Percentiles rank a stretch among this genome's conserved stretches.
phyloP scores from a whole-genome alignment of 1,140 invertebrate genomes.

The Leptoteleia sp. region DNA sequence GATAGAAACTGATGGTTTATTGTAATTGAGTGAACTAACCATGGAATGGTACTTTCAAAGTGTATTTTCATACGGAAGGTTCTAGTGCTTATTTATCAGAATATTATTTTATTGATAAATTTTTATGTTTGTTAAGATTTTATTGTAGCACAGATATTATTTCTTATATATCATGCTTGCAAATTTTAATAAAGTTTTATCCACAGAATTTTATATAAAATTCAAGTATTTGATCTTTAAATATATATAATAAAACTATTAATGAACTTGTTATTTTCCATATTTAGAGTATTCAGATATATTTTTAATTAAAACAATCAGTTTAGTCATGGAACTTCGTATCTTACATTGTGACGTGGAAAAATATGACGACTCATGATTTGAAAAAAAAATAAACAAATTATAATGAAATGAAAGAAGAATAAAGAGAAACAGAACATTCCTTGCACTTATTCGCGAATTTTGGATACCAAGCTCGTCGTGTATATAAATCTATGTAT shows the following conservation, averaged over 20 bases:
- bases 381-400: too few species aligned
- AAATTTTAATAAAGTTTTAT: too few species aligned
- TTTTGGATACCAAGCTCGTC: conserved; percentile 35
- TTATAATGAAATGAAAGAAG: not conserved
- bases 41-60: not conserved
- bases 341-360: not conserved
- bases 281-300: not conserved
- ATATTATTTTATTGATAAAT: not conserved
- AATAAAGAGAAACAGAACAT: conserved; percentile 5
- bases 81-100: not conserved
- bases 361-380: too few species aligned
- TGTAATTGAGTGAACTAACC: not conserved
- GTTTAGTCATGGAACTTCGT: not conserved
- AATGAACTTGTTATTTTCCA: not conserved
- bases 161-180: too few species aligned
- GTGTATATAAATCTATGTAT: conserved; percentile 48
- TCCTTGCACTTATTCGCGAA: conserved; percentile 20
- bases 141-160: too few species aligned
- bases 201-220: not conserved
- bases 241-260: not conserved
- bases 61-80: not conserved
- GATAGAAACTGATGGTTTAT: conserved; percentile 5
- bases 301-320: not conserved
- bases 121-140: too few species aligned
- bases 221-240: not conserved